These are phyloP conservation scores for Irena cyanogastra DNA, from an alignment of 2,113 vertebrate genomes.

Conservation along the genomic window DNA sequence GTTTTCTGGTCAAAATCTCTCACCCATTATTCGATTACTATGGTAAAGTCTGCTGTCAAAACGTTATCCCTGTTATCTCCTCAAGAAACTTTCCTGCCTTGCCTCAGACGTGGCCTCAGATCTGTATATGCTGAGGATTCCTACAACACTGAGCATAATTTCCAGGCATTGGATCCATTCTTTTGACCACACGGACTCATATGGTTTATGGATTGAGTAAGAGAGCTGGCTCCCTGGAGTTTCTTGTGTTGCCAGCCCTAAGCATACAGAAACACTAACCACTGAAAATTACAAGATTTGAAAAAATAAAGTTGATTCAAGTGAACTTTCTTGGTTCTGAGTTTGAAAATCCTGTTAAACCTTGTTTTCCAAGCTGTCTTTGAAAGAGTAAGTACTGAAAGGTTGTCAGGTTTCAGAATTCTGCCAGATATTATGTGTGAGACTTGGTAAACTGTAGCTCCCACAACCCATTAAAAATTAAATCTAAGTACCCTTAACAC, in stretches of 20 bases:
- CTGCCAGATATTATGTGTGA: background rate
- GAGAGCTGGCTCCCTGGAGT: background rate
- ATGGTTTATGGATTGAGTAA: background rate
- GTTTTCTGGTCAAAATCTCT: background rate
- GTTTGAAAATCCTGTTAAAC: background rate
- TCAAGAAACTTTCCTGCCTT: background rate
- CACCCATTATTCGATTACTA: background rate
- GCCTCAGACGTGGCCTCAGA: fast-evolving
- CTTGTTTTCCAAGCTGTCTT: background rate
- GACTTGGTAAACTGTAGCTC: background rate
- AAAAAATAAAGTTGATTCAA: background rate
- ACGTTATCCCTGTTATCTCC: fast-evolving
- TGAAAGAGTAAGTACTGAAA: background rate
- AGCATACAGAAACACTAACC: background rate
- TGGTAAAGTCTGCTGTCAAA: background rate
- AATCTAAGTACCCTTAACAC: background rate
- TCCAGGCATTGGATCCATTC: background rate
- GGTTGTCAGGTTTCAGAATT: background rate
- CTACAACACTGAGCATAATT: background rate
- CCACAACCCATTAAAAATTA: background rate
- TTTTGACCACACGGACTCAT: background rate
- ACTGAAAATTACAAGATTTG: background rate
- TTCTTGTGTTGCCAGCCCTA: background rate
- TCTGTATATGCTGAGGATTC: background rate
- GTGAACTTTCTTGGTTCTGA: background rate